These are phyloP conservation scores for Pempheris klunzingeri DNA, from an alignment of 2,797 vertebrate genomes.

Conservation along the genomic window DNA sequence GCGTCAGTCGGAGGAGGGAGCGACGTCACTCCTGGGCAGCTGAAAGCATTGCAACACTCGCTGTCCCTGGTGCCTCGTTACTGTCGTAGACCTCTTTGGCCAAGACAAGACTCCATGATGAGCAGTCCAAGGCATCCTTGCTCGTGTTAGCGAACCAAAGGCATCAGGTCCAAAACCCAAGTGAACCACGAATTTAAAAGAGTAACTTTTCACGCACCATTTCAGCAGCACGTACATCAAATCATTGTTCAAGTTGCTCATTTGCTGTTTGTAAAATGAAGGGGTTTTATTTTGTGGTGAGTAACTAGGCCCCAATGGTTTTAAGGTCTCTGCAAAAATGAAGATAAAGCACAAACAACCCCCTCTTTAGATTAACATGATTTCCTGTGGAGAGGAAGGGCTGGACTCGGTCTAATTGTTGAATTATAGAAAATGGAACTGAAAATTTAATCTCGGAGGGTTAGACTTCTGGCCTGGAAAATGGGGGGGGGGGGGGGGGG, in stretches of 20 bases:
- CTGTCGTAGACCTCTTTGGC: constrained; percentile 53
- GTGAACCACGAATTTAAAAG: constrained; percentile 2
- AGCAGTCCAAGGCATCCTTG: constrained; percentile 28
- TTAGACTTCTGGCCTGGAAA: constrained; percentile 57
- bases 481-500: constrained; percentile 19
- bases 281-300: neutral
- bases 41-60: constrained; percentile 46
- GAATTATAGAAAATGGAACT: constrained; percentile 77
- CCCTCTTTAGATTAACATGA: constrained; percentile 35
- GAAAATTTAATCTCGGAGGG: constrained; percentile 68
- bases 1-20: constrained; percentile 62
- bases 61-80: constrained; percentile 52
- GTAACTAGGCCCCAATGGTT: neutral
- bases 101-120: constrained; percentile 39
- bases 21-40: constrained; percentile 65
- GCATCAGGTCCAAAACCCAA: constrained; percentile 5
- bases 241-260: neutral
- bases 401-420: constrained; percentile 60
- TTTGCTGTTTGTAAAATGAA: constrained; percentile 8
- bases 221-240: neutral
- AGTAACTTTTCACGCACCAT: neutral
- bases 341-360: constrained; percentile 20
- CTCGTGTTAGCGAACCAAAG: constrained; percentile 26
- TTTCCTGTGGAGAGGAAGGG: constrained; percentile 54
- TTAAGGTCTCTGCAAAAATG: constrained; percentile 31